Conservation (phyloP, 1,140 invertebrate genomes). For the Chionoecetes opilio region DNA sequence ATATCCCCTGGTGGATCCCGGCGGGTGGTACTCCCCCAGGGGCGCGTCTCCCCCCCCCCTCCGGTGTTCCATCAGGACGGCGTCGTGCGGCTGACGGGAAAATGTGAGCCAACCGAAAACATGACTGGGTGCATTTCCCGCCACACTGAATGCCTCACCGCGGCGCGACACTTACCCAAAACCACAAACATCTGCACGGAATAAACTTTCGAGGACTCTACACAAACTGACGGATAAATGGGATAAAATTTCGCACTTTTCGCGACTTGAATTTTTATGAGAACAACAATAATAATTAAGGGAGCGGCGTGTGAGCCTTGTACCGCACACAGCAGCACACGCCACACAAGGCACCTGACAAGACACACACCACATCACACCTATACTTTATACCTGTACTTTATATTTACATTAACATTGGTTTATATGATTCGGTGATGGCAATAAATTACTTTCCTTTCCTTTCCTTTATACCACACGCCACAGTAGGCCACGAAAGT, state of each 20-base stretch:
- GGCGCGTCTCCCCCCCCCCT: not conserved
- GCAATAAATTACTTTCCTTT: too few relatives aligned
- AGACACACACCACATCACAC: too few relatives aligned
- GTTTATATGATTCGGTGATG: too few relatives aligned
- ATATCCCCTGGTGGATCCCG: not conserved
- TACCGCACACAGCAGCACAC: not conserved
- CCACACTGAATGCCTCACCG: not conserved
- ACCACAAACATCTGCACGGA: not conserved
- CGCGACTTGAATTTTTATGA: not conserved
- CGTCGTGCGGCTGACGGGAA: not conserved
- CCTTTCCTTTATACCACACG: too few relatives aligned
- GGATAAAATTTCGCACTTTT: not conserved
- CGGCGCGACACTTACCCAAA: not conserved
- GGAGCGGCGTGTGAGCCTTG: not conserved
- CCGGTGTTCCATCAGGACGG: not conserved
- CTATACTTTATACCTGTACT: too few relatives aligned
- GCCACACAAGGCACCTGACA: not conserved
- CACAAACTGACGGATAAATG: not conserved
- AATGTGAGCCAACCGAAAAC: constrained; percentile 18
- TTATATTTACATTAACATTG: too few relatives aligned
- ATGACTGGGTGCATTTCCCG: constrained; percentile 16
- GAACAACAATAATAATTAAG: not conserved
- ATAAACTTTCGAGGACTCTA: not conserved
- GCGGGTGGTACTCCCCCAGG: not conserved
- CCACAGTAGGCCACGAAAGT: too few relatives aligned